phyloP scores from a whole-genome alignment of 2,113 vertebrate genomes.

The Rana temporaria region DNA sequence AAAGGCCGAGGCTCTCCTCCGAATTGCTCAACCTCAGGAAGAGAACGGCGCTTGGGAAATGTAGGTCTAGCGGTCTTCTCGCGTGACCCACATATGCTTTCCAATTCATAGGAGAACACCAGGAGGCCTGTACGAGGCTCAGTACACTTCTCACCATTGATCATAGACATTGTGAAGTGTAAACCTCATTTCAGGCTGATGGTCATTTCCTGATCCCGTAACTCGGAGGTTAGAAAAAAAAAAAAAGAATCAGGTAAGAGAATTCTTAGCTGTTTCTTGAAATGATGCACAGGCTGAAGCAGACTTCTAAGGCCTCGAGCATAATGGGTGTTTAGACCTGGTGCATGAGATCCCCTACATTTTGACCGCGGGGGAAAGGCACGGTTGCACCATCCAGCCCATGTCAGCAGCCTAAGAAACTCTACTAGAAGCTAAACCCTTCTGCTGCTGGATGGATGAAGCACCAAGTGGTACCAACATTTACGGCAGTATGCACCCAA shows the following conservation, averaged over 20 bases:
- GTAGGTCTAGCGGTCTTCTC: constrained; percentile 12
- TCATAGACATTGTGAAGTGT: background rate
- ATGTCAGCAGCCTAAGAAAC: no score
- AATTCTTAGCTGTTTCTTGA: background rate
- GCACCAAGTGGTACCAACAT: no score
- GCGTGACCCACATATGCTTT: constrained; percentile 10
- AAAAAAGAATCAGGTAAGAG: background rate
- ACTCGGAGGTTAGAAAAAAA: background rate
- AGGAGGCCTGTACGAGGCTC: background rate
- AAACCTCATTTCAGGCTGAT: background rate
- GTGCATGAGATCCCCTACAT: background rate
- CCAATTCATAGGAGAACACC: constrained; percentile 8
- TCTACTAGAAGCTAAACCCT: no score
- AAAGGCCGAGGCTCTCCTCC: background rate
- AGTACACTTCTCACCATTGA: background rate
- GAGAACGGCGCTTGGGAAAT: background rate
- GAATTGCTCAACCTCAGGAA: background rate
- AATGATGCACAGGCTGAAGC: background rate
- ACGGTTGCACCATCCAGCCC: no score
- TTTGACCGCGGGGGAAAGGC: no score
- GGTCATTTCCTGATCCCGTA: background rate
- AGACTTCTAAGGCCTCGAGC: background rate
- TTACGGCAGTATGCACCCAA: no score
- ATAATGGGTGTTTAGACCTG: background rate
- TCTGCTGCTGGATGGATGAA: no score